A percentile compares a stretch with the other conserved stretches of the same genome.
Evolutionary conservation across 30 jellyfish, hydroid and myxozoan species (phyloP).

Genomic region (Calvadosia cruxmelitensis): DNA sequence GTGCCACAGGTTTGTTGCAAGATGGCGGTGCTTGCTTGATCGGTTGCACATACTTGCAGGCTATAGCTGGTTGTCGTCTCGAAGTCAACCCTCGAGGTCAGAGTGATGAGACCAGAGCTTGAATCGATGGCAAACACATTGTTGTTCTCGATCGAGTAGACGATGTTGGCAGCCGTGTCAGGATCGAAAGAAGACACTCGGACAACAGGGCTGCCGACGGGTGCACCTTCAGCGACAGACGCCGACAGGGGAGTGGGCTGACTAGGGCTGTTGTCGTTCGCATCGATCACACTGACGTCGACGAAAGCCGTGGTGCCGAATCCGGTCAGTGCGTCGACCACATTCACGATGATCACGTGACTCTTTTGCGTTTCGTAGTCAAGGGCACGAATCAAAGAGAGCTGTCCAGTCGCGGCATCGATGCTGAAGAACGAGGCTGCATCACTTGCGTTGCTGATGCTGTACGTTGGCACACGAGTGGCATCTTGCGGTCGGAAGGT

Average conservation of each 20-base stretch:
- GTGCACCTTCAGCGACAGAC: constrained; percentile 55
- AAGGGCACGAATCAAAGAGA: constrained; percentile 23
- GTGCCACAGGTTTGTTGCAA: constrained; percentile 17
- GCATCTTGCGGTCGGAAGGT: background rate
- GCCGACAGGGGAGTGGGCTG: constrained; percentile 11
- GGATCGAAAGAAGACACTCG: constrained; percentile 36
- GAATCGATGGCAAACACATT: constrained; percentile 58
- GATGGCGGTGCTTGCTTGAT: constrained; percentile 55
- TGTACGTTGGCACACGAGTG: constrained; percentile 9
- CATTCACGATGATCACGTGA: constrained; percentile 44
- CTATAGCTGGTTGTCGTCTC: constrained; percentile 19
- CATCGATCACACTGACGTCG: constrained; percentile 46
- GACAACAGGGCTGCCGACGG: constrained; percentile 39
- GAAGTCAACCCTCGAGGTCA: constrained; percentile 23
- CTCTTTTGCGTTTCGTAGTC: constrained; percentile 40
- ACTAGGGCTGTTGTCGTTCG: constrained; percentile 32
- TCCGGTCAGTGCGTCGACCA: constrained; percentile 42
- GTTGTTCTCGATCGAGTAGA: constrained; percentile 15
- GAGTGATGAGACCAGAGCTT: constrained; percentile 45
- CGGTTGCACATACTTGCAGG: constrained; percentile 38
- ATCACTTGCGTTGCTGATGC: constrained; percentile 22
- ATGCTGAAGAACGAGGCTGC: constrained; percentile 33
- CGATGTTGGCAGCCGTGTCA: constrained; percentile 27
- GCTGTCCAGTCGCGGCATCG: constrained; percentile 42
- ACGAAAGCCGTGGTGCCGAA: constrained; percentile 28